Conservation (phyloP, 53 echinoderm and acorn worm genomes). For the Holothuria scabra region DNA sequence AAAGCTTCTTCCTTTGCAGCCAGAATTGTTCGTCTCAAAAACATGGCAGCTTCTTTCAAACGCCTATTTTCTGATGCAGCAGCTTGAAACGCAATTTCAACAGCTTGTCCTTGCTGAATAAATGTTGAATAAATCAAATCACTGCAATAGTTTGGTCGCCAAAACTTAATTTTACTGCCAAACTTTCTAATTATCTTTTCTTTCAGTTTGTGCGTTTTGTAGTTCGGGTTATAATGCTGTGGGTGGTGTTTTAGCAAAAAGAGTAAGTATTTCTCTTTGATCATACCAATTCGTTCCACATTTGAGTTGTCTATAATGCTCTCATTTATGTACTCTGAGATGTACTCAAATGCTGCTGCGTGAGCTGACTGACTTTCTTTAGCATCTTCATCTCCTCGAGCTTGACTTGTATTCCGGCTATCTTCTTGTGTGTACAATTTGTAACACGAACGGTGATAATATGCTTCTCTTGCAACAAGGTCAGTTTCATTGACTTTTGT, state of each 20-base stretch:
- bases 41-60: slow-evolving; percentile 58
- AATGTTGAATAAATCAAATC: slow-evolving; percentile 55
- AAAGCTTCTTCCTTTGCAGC: slow-evolving; percentile 41
- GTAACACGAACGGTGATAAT: slow-evolving; percentile 58
- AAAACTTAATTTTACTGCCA: slow-evolving; percentile 55
- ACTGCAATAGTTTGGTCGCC: slow-evolving; percentile 67
- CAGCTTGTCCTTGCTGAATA: slow-evolving; percentile 54
- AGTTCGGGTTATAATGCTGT: slow-evolving; percentile 55
- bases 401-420: background rate
- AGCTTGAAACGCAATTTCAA: slow-evolving; percentile 60
- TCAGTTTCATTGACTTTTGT: slow-evolving; percentile 50
- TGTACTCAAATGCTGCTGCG: slow-evolving; percentile 48
- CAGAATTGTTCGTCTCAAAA: slow-evolving; percentile 45
- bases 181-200: slow-evolving; percentile 50
- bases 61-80: slow-evolving; percentile 63
- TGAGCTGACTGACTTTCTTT: slow-evolving; percentile 52
- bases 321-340: slow-evolving; percentile 35
- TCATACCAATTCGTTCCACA: slow-evolving; percentile 58
- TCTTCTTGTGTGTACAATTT: slow-evolving; percentile 27
- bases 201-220: slow-evolving; percentile 60
- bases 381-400: slow-evolving; percentile 32
- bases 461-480: slow-evolving; percentile 62
- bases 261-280: slow-evolving; percentile 55
- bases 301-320: slow-evolving; percentile 59
- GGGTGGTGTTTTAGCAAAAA: slow-evolving; percentile 53